Evolutionary conservation across 1,140 invertebrate species (phyloP), one percentile per base, ranked within the genome.

Genomic region (Drosophila bocqueti): DNA sequence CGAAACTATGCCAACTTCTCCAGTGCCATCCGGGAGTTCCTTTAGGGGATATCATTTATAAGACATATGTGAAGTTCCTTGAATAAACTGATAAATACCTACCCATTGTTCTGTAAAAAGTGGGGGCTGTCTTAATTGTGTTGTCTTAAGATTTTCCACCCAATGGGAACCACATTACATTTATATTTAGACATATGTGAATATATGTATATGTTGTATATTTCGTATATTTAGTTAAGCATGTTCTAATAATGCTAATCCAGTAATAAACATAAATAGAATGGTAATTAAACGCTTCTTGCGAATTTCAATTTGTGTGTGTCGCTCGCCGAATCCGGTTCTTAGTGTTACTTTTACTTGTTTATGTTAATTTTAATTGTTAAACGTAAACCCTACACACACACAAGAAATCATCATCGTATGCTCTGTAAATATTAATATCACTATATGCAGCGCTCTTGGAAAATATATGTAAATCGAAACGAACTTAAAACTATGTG

Each of bases 171-270:
- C 13, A 24, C 2, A 10, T 26, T 29, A 2, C 13, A 1, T 3
- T 55, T 58, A 21, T 42, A 58, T 64, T 69, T 57, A 38, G 45
- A 42, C 31, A 64, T 43, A 29, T 42, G 38, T 47, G 54, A 50
- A 63, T 77, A 79, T 79, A 60, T 79, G 66, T 77, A 63, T 78
- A 62, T 77, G 73, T 81, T 83, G 77, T 89, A 76, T 89, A 89
- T 89, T 81, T 89, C 81, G 81, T 89, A 89, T 89, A 90, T 89
- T 89, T 81, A 86, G 79, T 91, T 80, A 91, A 91, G 87, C 87
- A 87, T 86, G 77, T 80, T 81, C 60, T 72, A 40, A 57, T 77
- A 86, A 91, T 91, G 87, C 83, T 91, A 91, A 83, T 87, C 67
- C 71, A 78, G 73, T 83, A 73, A 89, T 89, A 77, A 77, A 81